phyloP scores from a whole-genome alignment of 2,113 vertebrate genomes.

The Gopherus flavomarginatus region DNA sequence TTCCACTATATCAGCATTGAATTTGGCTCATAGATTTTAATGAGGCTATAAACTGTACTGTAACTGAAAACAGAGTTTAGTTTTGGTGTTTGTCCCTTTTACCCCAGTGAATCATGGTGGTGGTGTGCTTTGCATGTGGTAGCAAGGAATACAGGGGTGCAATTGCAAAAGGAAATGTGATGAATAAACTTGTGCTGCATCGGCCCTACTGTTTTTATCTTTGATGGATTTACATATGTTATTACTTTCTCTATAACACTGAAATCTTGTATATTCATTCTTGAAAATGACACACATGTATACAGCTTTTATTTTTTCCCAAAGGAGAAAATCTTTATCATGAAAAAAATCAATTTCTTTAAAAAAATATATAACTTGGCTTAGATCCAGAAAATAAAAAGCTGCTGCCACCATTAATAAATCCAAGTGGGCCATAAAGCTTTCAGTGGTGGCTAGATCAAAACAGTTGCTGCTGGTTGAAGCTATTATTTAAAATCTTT shows the following conservation, averaged over 20 bases:
- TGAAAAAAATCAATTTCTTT: constrained; percentile 39
- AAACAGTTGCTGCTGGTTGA: constrained; percentile 22
- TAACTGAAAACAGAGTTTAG: not conserved
- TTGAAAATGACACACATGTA: constrained; percentile 66
- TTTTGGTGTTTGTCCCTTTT: not conserved
- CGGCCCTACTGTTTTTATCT: constrained; percentile 1
- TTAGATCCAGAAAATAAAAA: constrained; percentile 63
- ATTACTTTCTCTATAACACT: constrained; percentile 51
- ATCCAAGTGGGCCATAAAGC: constrained; percentile 57
- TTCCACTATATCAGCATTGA: not conserved
- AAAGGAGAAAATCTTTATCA: constrained; percentile 51
- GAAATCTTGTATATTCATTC: constrained; percentile 33
- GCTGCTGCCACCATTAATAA: constrained; percentile 62
- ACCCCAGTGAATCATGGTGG: not conserved
- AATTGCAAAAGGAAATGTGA: not conserved
- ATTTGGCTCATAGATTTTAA: not conserved
- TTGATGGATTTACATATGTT: constrained; percentile 37
- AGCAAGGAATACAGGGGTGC: not conserved
- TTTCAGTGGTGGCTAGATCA: constrained; percentile 57
- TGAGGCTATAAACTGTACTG: not conserved
- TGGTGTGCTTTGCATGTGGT: not conserved
- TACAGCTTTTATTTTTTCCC: constrained; percentile 26
- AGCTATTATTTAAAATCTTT: constrained; percentile 31
- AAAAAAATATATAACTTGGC: constrained; percentile 45
- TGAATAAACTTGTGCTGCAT: not conserved